Evolutionary conservation across 2,113 vertebrate genomes (phyloP).

Genomic region (Corydoras maculifer): DNA sequence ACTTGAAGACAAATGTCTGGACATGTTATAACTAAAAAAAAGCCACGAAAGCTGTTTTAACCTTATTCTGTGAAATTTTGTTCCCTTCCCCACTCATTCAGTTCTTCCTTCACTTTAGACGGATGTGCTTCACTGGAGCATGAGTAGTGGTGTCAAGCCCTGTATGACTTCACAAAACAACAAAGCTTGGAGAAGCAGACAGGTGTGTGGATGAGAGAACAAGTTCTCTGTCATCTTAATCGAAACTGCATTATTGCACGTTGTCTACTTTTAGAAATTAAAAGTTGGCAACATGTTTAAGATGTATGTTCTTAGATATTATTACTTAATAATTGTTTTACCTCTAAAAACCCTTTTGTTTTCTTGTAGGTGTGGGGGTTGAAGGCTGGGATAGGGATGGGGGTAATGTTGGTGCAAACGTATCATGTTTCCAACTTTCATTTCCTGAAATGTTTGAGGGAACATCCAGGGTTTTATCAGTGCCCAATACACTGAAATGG

Average conservation of each 20-base stretch:
- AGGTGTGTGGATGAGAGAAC: slow-evolving; percentile 26
- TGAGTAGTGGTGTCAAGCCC: slow-evolving; percentile 24
- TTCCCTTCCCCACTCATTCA: slow-evolving; percentile 37
- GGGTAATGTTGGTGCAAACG: slow-evolving; percentile 35
- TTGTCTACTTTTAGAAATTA: not conserved
- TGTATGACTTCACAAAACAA: slow-evolving; percentile 36
- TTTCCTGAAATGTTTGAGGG: slow-evolving; percentile 54
- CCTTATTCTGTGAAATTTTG: slow-evolving; percentile 34
- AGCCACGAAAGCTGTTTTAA: slow-evolving; percentile 37
- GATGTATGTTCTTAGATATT: not conserved
- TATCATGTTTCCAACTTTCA: slow-evolving; percentile 50
- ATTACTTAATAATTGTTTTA: slow-evolving; percentile 36
- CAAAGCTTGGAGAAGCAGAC: slow-evolving; percentile 20
- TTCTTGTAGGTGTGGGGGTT: slow-evolving; percentile 12
- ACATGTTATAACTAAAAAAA: slow-evolving; percentile 18
- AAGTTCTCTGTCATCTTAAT: too few species aligned
- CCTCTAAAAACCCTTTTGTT: slow-evolving; percentile 44
- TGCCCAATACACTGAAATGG: slow-evolving; percentile 41
- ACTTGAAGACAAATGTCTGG: slow-evolving; percentile 17
- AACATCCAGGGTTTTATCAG: slow-evolving; percentile 50
- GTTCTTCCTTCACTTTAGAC: slow-evolving; percentile 32
- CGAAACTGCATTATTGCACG: not conserved
- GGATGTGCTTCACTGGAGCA: slow-evolving; percentile 41
- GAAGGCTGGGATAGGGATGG: slow-evolving; percentile 7
- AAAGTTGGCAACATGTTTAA: not conserved